phyloP scores from a whole-genome alignment of 2,113 vertebrate species.

The Gnathonemus echidnorhynchus region DNA sequence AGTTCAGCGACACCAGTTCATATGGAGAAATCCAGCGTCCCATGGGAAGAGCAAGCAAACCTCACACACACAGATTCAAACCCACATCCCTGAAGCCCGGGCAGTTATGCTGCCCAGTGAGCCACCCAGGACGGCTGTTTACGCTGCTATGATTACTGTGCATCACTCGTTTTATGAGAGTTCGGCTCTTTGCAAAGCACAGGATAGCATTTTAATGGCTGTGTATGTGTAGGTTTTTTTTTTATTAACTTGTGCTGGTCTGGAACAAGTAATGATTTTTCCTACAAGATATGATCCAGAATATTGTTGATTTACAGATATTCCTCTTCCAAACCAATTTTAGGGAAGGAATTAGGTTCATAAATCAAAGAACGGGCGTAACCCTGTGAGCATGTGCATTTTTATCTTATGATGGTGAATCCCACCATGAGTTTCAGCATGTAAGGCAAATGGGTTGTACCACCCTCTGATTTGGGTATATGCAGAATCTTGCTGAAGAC shows the following conservation, averaged over 20 bases:
- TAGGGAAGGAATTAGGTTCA: not conserved
- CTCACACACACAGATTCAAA: not conserved
- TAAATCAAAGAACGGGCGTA: not conserved
- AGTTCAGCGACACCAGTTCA: not conserved
- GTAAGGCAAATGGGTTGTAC: not conserved
- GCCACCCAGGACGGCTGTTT: not conserved
- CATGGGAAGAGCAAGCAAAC: not conserved
- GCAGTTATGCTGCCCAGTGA: not conserved
- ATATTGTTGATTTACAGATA: not conserved
- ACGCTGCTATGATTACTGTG: not conserved
- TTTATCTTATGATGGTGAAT: not conserved
- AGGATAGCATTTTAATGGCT: not conserved
- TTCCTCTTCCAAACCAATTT: not conserved
- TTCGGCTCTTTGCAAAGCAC: not conserved
- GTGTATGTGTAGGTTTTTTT: not conserved
- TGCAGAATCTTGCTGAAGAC: not conserved
- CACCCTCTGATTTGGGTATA: not conserved
- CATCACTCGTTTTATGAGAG: not conserved
- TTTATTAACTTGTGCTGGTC: not conserved
- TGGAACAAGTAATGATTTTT: not conserved
- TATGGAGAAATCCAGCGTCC: not conserved
- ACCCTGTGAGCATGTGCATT: not conserved
- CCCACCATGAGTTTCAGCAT: not conserved
- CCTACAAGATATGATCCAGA: not conserved
- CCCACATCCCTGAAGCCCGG: not conserved